Base-by-base conservation (phyloP, 2,888 invertebrate species). In the Tachina fera region DNA sequence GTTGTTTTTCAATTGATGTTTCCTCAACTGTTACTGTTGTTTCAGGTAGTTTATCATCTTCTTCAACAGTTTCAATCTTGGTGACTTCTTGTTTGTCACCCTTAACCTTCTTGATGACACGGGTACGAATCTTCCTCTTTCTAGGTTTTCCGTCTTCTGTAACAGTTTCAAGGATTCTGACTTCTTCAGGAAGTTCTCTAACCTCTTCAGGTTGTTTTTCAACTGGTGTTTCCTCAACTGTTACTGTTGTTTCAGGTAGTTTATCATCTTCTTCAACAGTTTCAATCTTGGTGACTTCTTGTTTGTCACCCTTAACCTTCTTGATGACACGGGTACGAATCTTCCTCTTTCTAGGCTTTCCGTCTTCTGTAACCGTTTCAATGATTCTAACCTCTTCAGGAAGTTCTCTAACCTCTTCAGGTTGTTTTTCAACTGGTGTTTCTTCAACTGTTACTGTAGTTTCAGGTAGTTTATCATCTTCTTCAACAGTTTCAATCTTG, bases 241-340 rank as follows among this genome's bases (percentile, higher is more conserved):
- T 68, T 3, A 68, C 68, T 68, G 53, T 68, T 13, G 68, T 68
- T 68, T 53, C 53, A 16, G 68, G 68, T 8, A 19, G 41, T 19
- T 68, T 53, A 11, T 68, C 68, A 13, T 68, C 68, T 68, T 68
- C 68, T 19, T 68, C 68, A 19, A 68, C 68, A 68, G 68, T 68
- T 53, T 68, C 53, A 41, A 68, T 68, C 41, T 68, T 68, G 2
- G 68, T 68, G 16, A 68, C 68, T 41, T 68, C 51, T 53, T 68
- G 68, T 13, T 68, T 68, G 13, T 51, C 51, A 19, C 68, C 68
- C 68, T 41, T 68, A 3, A 68, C 31, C 41, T 41, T 68, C 9
- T 68, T 68, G 41, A 68, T 68, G 11, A 68, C 19, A 16, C 68
- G 68, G 16, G 68, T 68, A 8, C 68, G 68, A 41, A 53, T 68